Evolutionary conservation across 2,888 invertebrate species (phyloP).

Genomic region (Yponomeuta malinellus): DNA sequence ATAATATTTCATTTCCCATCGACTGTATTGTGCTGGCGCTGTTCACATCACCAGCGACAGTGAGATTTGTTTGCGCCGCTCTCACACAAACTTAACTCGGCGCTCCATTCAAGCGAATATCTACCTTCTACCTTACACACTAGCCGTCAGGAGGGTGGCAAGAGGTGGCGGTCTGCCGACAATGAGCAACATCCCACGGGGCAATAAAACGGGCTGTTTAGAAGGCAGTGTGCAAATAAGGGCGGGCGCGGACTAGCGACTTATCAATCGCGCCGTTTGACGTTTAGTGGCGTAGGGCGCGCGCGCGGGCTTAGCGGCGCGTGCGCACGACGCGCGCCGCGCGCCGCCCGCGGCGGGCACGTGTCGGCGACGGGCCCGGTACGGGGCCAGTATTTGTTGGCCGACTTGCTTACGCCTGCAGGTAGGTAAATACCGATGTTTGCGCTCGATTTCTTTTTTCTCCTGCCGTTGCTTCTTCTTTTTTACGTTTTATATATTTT

Average conservation of each 20-base stretch:
- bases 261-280: slow-evolving; percentile 61
- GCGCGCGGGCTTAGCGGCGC: slow-evolving; percentile 47
- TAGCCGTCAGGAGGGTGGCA: background rate
- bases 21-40: slow-evolving; percentile 4
- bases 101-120: background rate
- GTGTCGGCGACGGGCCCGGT: background rate
- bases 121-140: background rate
- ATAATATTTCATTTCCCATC: slow-evolving; percentile 7
- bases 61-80: slow-evolving; percentile 1
- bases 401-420: too few species aligned
- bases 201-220: slow-evolving; percentile 33
- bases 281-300: slow-evolving; percentile 55
- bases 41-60: slow-evolving; percentile 9
- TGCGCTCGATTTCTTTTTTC: too few species aligned
- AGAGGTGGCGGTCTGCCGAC: slow-evolving; percentile 23
- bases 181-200: slow-evolving; percentile 51
- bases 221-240: slow-evolving; percentile 46
- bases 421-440: too few species aligned
- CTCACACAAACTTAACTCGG: background rate
- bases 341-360: slow-evolving; percentile 32
- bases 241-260: slow-evolving; percentile 35
- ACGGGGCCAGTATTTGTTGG: background rate
- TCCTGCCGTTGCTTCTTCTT: too few species aligned
- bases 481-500: too few species aligned
- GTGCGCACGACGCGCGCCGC: slow-evolving; percentile 36